Conservation (phyloP, 1,140 invertebrate genomes). For the Cydia strobilella region DNA sequence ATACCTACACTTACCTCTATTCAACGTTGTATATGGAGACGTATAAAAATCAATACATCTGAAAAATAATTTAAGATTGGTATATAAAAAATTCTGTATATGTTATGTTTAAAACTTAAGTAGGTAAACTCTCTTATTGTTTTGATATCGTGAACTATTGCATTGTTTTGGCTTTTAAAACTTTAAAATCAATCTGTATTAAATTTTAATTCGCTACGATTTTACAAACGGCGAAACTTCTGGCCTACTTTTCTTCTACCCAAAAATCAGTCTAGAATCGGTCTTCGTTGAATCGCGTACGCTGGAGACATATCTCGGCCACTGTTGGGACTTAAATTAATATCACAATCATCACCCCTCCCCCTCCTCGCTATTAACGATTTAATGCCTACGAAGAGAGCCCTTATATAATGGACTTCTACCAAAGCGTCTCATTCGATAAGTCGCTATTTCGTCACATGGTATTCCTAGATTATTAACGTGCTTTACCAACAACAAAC, state of each 20-base stretch:
- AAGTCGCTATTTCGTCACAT: slow-evolving; percentile 1
- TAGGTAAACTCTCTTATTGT: slow-evolving; percentile 74
- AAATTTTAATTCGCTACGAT: slow-evolving; percentile 52
- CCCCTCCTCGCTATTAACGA: slow-evolving; percentile 38
- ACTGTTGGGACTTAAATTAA: slow-evolving; percentile 67
- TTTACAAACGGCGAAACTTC: slow-evolving; percentile 71
- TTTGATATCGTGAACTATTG: slow-evolving; percentile 70
- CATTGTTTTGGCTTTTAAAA: slow-evolving; percentile 72
- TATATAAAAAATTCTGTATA: slow-evolving; percentile 78
- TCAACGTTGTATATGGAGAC: slow-evolving; percentile 77
- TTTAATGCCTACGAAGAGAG: background rate
- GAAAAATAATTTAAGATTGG: slow-evolving; percentile 78
- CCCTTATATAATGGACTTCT: background rate
- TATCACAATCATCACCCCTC: slow-evolving; percentile 68
- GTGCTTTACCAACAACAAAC: background rate
- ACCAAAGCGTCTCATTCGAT: background rate
- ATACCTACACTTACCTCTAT: slow-evolving; percentile 76
- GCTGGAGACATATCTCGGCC: slow-evolving; percentile 48
- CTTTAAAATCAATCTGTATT: slow-evolving; percentile 67
- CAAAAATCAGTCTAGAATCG: slow-evolving; percentile 76
- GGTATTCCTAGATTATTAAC: background rate
- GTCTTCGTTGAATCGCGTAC: slow-evolving; percentile 64
- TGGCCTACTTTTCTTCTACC: slow-evolving; percentile 75
- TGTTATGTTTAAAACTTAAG: slow-evolving; percentile 77
- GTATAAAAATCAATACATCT: slow-evolving; percentile 80